Conservation (phyloP, 2,113 vertebrate species). For the Peromyscus leucopus region DNA sequence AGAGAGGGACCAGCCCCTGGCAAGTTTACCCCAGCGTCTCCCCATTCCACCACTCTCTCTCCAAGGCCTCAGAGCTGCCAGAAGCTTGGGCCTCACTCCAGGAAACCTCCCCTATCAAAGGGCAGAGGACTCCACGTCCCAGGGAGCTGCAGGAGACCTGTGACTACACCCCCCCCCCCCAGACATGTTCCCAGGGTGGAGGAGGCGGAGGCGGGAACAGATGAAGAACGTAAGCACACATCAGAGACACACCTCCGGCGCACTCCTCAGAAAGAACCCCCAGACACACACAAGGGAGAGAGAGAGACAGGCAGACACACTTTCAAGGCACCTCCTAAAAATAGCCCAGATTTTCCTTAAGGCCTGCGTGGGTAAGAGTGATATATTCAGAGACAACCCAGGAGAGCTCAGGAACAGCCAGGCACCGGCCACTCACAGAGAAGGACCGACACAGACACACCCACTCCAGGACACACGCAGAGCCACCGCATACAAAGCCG, state of each 20-base stretch:
- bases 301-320: neutral
- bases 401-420: slow-evolving; percentile 42
- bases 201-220: neutral
- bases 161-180: slow-evolving; percentile 42
- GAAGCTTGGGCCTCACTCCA: slow-evolving; percentile 57
- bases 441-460: slow-evolving; percentile 36
- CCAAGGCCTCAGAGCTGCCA: slow-evolving; percentile 58
- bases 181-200: slow-evolving; percentile 54
- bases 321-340: neutral
- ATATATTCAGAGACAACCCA: neutral
- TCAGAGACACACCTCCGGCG: slow-evolving; percentile 13
- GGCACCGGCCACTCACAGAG: neutral
- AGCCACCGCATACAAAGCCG: neutral
- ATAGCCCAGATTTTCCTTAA: slow-evolving; percentile 10
- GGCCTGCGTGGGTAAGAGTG: neutral
- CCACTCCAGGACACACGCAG: neutral
- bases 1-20: neutral
- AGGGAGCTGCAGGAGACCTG: slow-evolving; percentile 58
- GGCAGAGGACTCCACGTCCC: slow-evolving; percentile 71
- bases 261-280: neutral
- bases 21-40: slow-evolving; percentile 7
- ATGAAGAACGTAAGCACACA: neutral
- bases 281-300: neutral
- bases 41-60: slow-evolving; percentile 52
- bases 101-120: slow-evolving; percentile 69